Conservation (phyloP, 2,888 invertebrate species). For the Pollenia labialis region DNA sequence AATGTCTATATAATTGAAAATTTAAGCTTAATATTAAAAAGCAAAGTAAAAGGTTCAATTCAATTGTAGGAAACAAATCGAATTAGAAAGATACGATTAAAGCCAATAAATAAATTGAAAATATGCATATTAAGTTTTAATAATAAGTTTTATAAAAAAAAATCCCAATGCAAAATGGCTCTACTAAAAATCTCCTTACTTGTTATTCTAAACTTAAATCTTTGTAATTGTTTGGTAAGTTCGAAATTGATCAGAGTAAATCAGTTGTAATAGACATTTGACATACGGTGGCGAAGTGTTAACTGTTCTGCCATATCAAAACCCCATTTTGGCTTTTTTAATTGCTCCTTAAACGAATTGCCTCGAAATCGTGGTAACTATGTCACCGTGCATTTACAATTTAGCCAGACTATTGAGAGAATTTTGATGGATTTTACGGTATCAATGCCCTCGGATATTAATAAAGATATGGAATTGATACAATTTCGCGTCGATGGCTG, state of each 20-base stretch:
- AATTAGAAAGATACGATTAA: not conserved
- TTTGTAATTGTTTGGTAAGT: not conserved
- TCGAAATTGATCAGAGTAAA: not conserved
- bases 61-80: not conserved
- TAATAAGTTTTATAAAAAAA: not conserved
- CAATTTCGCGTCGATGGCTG: conserved; percentile 23
- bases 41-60: not conserved
- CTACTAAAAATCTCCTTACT: not conserved
- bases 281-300: not conserved
- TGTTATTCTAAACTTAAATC: not conserved
- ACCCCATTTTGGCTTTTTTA: not conserved
- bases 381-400: not conserved
- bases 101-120: not conserved
- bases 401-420: not conserved
- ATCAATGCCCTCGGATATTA: not conserved
- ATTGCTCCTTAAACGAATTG: conserved; percentile 5
- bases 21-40: not conserved
- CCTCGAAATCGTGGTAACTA: conserved; percentile 28
- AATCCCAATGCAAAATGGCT: not conserved
- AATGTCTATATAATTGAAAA: not conserved
- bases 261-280: not conserved
- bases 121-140: too few species aligned
- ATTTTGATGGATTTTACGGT: not conserved
- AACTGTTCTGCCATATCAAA: not conserved
- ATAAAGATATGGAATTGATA: conserved; percentile 11